A percentile compares a stretch with the other conserved stretches of the same genome.
Evolutionary conservation across 2,113 vertebrate genomes (phyloP).

Genomic region (Acanthochromis polyacanthus): DNA sequence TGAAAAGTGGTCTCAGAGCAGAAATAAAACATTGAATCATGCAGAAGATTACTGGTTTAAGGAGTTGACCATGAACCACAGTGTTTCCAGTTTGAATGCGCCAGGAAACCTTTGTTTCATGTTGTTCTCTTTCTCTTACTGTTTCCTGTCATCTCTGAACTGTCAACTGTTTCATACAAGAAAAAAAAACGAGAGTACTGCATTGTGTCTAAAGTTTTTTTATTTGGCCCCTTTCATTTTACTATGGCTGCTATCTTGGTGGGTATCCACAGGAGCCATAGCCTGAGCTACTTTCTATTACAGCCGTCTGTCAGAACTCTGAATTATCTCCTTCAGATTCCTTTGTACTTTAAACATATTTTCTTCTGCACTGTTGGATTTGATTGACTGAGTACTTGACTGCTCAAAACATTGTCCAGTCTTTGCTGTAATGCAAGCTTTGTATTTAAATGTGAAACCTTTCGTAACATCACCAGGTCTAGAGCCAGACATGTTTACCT

Average conservation of each 20-base stretch:
- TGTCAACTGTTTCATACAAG: too few relatives aligned
- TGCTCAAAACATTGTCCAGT: neutral
- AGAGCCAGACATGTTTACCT: conserved; percentile 34
- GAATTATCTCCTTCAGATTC: conserved; percentile 10
- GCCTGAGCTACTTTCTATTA: neutral
- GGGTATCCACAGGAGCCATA: neutral
- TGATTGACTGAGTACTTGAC: conserved; percentile 8
- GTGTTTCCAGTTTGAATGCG: too few relatives aligned
- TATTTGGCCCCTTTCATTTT: conserved; percentile 3
- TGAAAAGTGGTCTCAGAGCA: too few relatives aligned
- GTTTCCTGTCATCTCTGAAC: too few relatives aligned
- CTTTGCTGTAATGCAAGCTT: neutral
- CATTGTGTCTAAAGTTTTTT: neutral
- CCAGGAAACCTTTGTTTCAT: too few relatives aligned
- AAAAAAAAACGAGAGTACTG: too few relatives aligned
- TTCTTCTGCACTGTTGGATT: neutral
- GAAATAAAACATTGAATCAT: too few relatives aligned
- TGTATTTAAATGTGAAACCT: conserved; percentile 21
- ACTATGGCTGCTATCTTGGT: neutral
- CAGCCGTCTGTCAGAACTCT: neutral
- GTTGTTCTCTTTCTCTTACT: too few relatives aligned
- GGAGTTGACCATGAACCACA: too few relatives aligned
- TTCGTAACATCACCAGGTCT: neutral
- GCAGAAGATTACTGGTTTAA: too few relatives aligned
- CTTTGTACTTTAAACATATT: neutral